Evolutionary conservation across 2,888 invertebrate species (phyloP), one percentile per base, ranked within the genome.

Genomic region (Herminia tarsipennalis): DNA sequence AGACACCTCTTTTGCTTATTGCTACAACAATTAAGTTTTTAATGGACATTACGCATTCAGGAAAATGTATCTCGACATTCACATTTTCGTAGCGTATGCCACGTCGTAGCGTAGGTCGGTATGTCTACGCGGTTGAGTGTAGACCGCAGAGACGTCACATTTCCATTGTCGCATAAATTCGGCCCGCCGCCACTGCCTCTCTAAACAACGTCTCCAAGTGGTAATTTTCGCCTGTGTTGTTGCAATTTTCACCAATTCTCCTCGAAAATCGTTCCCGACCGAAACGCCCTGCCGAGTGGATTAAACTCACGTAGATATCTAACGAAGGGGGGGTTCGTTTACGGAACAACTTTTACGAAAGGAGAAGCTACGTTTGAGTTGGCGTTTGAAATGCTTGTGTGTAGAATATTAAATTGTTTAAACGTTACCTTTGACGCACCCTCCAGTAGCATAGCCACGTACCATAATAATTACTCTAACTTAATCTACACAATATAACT

Each of bases 251-350:
- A 82, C 81, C 85, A 88, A 88, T 88, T 88, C 85, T 78, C 79
- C 72, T 65, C 66, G 73, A 78, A 86, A 86, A 87, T 87, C 83
- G 83, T 77, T 81, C 75, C 67, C 77, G 66, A 74, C 76, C 69
- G 68, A 76, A 78, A 75, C 79, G 71, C 80, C 78, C 73, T 65
- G 63, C 70, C 75, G 77, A 88, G 79, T 84, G 84, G 82, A 88
- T 89, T 90, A 89, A 89, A 83, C 90, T 89, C 90, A 90, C 90
- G 90, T 90, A 90, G 88, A 87, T 88, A 88, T 85, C 88, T 89
- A 91, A 91, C 88, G 90, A 90, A 89, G 84, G 85, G 80, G 56
- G 77, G 83, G 82, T 85, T 87, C 87, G 87, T 85, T 88, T 86
- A 83, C 80, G 78, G 80, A 82, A 79, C 82, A 88, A 88, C 88